phyloP scores from a whole-genome alignment of 2,113 vertebrate genomes.

The Isurus oxyrinchus region DNA sequence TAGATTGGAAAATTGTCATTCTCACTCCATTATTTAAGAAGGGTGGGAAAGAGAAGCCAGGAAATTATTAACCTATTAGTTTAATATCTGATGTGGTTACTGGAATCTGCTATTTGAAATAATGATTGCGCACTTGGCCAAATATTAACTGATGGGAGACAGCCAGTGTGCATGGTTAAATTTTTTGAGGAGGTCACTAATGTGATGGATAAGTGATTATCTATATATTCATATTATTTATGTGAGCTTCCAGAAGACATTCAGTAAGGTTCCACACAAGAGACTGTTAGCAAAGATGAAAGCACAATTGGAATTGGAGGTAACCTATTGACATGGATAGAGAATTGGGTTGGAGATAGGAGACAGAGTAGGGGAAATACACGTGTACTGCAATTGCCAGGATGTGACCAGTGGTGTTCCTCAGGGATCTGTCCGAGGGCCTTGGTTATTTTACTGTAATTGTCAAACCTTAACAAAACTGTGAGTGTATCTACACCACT shows the following conservation, averaged over 20 bases:
- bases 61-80: neutral
- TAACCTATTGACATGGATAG: neutral
- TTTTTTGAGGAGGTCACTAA: neutral
- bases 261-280: neutral
- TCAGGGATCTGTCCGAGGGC: neutral
- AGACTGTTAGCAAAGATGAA: neutral
- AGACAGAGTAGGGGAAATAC: no score
- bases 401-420: neutral
- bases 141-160: neutral
- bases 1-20: neutral
- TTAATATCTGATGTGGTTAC: neutral
- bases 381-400: neutral
- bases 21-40: neutral
- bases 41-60: neutral
- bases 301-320: neutral
- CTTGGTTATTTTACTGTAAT: no score
- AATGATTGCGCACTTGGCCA: neutral
- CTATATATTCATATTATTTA: neutral
- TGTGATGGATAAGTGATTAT: neutral
- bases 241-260: neutral
- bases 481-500: no score
- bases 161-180: neutral
- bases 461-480: no score
- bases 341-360: neutral
- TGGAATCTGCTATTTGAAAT: neutral